phyloP scores from a whole-genome alignment of 2,888 invertebrate species.

The Stenotaenia linearis region DNA sequence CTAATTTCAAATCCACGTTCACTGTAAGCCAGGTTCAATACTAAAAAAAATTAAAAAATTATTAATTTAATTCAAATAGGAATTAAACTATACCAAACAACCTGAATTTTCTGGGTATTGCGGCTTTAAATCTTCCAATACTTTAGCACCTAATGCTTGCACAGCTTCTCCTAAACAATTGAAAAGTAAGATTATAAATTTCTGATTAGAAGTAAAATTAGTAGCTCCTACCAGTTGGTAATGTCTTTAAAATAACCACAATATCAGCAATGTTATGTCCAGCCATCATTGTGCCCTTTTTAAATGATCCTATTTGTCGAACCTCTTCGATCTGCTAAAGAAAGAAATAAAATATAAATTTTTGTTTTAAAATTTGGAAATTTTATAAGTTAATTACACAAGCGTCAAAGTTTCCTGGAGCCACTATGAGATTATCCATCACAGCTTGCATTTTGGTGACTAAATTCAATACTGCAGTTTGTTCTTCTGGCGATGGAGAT shows the following conservation, averaged over 20 bases:
- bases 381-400: slow-evolving; percentile 66
- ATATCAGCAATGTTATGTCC: slow-evolving; percentile 94
- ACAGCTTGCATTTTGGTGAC: slow-evolving; percentile 93
- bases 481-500: slow-evolving; percentile 82
- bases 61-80: neutral
- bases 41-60: slow-evolving; percentile 44
- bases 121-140: slow-evolving; percentile 75
- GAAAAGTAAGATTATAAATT: too few species aligned
- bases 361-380: neutral
- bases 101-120: slow-evolving; percentile 51
- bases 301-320: slow-evolving; percentile 93
- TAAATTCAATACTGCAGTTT: slow-evolving; percentile 84
- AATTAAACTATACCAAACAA: neutral
- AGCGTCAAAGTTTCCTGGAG: slow-evolving; percentile 88
- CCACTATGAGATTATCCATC: slow-evolving; percentile 86
- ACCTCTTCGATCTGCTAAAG: slow-evolving; percentile 86
- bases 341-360: slow-evolving; percentile 31
- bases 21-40: slow-evolving; percentile 48
- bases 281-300: slow-evolving; percentile 95
- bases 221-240: slow-evolving; percentile 64
- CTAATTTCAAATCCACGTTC: slow-evolving; percentile 84
- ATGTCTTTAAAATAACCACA: slow-evolving; percentile 90
- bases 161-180: neutral
- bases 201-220: slow-evolving; percentile 39
- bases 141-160: slow-evolving; percentile 55